phyloP scores from a whole-genome alignment of 1,140 invertebrate genomes.

The Neodiprion lecontei region DNA sequence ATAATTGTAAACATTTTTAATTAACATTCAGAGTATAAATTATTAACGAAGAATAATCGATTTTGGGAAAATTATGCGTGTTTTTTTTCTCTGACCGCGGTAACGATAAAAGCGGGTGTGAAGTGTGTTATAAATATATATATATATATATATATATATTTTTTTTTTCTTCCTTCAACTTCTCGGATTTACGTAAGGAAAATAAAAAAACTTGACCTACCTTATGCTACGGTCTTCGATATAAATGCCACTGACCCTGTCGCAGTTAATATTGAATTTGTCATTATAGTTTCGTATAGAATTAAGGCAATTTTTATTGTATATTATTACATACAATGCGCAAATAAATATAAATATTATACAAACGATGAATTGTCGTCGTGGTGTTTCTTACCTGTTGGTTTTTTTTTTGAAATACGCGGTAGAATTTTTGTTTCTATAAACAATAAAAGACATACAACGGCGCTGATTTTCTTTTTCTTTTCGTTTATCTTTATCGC shows the following conservation, averaged over 20 bases:
- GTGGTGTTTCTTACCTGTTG: no score
- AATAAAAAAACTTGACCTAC: not conserved
- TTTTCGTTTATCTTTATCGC: no score
- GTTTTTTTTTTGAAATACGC: no score
- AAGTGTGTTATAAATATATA: not conserved
- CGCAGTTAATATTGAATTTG: not conserved
- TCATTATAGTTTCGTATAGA: not conserved
- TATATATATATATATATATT: not conserved
- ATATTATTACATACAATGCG: not conserved
- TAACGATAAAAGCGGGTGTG: no score
- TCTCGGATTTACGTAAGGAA: not conserved
- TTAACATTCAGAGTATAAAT: no score
- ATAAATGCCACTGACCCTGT: not conserved
- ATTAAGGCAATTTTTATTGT: not conserved
- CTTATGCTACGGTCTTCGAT: not conserved
- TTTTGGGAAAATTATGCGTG: no score
- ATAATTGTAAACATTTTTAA: no score
- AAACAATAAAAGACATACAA: not conserved
- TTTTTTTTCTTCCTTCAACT: not conserved
- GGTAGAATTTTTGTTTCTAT: no score
- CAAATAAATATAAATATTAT: not conserved
- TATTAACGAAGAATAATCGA: no score
- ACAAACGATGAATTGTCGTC: no score
- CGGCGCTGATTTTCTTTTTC: not conserved
- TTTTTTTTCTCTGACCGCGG: no score